Evolutionary conservation across 2,888 invertebrate genomes (phyloP).

Genomic region (Piscicola geometra): DNA sequence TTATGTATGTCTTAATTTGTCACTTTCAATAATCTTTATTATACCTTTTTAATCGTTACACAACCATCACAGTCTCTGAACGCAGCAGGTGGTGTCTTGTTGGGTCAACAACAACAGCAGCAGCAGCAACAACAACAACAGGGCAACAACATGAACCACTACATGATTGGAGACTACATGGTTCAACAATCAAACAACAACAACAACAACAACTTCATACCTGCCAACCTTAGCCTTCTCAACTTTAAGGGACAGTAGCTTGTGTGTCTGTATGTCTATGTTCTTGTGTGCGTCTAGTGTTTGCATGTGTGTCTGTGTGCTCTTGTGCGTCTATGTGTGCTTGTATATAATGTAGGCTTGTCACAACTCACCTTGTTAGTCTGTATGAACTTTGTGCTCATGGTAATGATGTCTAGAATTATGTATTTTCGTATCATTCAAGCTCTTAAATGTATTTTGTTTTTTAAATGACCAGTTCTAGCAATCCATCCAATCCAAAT

Average conservation of each 20-base stretch:
- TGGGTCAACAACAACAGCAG: constrained; percentile 1
- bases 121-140: constrained; percentile 18
- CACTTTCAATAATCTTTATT: too few relatives aligned
- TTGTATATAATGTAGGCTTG: too few relatives aligned
- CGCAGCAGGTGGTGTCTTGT: constrained; percentile 1
- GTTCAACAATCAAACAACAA: constrained; percentile 45
- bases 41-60: too few relatives aligned
- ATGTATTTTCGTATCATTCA: too few relatives aligned
- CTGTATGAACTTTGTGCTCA: too few relatives aligned
- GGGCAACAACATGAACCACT: constrained; percentile 54
- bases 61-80: constrained; percentile 9
- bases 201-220: constrained; percentile 23
- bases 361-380: too few relatives aligned
- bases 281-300: not conserved
- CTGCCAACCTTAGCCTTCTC: constrained; percentile 14
- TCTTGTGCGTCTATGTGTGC: not conserved
- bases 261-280: not conserved
- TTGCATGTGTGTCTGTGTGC: too few relatives aligned
- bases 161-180: constrained; percentile 73
- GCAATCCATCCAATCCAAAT: too few relatives aligned
- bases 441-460: too few relatives aligned
- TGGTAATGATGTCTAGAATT: too few relatives aligned
- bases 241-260: constrained; percentile 23
- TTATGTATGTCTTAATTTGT: too few relatives aligned
- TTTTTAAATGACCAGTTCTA: too few relatives aligned